Conservation (phyloP, 2,888 invertebrate genomes). For the Polylopha cassiicola region DNA sequence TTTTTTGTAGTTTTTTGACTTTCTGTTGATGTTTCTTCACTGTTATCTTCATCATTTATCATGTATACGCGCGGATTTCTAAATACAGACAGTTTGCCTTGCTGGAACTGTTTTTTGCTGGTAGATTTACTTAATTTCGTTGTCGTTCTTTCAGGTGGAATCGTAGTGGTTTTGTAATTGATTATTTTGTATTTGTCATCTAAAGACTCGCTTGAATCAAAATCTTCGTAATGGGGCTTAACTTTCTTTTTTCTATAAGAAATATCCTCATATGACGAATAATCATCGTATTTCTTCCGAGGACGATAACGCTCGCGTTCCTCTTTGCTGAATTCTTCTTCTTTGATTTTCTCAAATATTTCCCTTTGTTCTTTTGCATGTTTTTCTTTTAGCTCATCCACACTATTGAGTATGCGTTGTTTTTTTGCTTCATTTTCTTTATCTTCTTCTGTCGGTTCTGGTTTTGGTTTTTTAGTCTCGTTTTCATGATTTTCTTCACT, state of each 20-base stretch:
- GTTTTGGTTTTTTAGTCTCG: conserved; percentile 21
- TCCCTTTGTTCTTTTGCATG: conserved; percentile 57
- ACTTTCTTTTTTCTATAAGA: conserved; percentile 27
- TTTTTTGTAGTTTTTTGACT: conserved; percentile 18
- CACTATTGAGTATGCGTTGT: conserved; percentile 52
- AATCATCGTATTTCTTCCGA: conserved; percentile 33
- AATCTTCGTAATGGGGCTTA: conserved; percentile 49
- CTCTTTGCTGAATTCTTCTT: conserved; percentile 58
- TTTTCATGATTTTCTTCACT: conserved; percentile 37
- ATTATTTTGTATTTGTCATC: conserved; percentile 49
- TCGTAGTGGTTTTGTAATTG: conserved; percentile 27
- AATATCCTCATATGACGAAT: conserved; percentile 31
- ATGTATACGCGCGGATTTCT: conserved; percentile 55
- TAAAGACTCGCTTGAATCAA: conserved; percentile 41
- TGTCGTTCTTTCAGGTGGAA: conserved; percentile 14
- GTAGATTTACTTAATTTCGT: conserved; percentile 29
- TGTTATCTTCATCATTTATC: conserved; percentile 42
- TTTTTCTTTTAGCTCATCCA: conserved; percentile 60
- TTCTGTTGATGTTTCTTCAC: conserved; percentile 30
- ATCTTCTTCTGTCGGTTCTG: conserved; percentile 36
- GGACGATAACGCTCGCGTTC: conserved; percentile 46
- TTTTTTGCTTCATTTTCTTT: conserved; percentile 57
- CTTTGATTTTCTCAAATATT: conserved; percentile 56
- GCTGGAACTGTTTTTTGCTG: conserved; percentile 34
- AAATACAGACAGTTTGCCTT: conserved; percentile 57